Conservation (phyloP, 2,888 invertebrate species). For the Aporophyla nigra region DNA sequence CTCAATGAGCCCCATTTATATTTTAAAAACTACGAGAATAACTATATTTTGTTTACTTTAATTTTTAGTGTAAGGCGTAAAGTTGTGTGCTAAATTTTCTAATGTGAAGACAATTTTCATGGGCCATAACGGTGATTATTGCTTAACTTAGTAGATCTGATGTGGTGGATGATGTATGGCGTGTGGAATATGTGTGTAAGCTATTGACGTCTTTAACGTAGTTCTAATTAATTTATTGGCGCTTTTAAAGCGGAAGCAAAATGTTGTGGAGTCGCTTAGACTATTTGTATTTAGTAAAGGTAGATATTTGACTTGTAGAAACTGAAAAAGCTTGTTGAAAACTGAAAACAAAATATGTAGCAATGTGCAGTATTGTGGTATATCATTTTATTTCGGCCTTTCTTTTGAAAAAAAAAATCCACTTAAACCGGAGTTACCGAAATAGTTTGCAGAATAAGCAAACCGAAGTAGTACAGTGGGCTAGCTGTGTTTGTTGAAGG, state of each 20-base stretch:
- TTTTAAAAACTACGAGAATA: constrained; percentile 87
- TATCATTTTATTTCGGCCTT: too few species aligned
- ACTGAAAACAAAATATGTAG: too few species aligned
- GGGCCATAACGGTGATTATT: constrained; percentile 76
- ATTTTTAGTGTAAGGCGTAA: constrained; percentile 84
- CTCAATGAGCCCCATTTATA: constrained; percentile 88
- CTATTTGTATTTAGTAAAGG: too few species aligned
- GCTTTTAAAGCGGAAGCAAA: constrained; percentile 85
- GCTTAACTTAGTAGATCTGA: constrained; percentile 69
- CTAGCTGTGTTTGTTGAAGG: too few species aligned
- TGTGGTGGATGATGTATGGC: constrained; percentile 76
- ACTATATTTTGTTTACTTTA: constrained; percentile 85
- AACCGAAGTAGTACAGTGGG: too few species aligned
- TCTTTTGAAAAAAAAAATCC: not conserved
- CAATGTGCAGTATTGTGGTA: too few species aligned
- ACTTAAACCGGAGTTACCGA: not conserved
- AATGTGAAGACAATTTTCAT: constrained; percentile 78
- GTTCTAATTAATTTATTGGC: constrained; percentile 89
- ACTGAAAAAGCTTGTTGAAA: too few species aligned
- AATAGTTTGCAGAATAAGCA: too few species aligned
- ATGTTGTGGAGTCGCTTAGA: constrained; percentile 74
- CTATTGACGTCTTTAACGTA: constrained; percentile 88
- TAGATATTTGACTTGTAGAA: not conserved
- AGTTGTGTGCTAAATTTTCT: constrained; percentile 87
- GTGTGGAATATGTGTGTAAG: constrained; percentile 75